Percentiles rank a stretch among this genome's conserved stretches.
Conservation (phyloP, 2,797 vertebrate species). For the Dicrostonyx torquatus region DNA sequence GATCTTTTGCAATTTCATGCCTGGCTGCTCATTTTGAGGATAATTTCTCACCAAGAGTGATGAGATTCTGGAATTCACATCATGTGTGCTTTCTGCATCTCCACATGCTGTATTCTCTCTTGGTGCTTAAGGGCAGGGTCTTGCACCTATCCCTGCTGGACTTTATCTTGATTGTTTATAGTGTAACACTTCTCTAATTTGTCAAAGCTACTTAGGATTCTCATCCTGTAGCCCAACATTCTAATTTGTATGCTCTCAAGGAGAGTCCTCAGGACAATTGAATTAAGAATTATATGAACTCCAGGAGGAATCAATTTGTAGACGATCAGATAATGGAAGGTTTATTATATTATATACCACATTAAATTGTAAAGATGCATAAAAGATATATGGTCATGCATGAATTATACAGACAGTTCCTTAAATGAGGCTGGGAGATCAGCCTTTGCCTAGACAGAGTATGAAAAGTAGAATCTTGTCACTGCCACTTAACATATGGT, state of each 20-base stretch:
- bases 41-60: conserved; percentile 62
- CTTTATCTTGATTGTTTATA: conserved; percentile 68
- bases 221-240: conserved; percentile 62
- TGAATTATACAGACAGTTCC: conserved; percentile 66
- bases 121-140: conserved; percentile 53
- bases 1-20: conserved; percentile 45
- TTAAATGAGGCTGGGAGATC: background rate
- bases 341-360: conserved; percentile 76
- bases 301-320: conserved; percentile 75
- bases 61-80: conserved; percentile 58
- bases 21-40: conserved; percentile 59
- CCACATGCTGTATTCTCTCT: conserved; percentile 20
- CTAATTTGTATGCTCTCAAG: conserved; percentile 77
- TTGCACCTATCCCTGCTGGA: conserved; percentile 50
- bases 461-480: conserved; percentile 12
- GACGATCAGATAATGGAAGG: conserved; percentile 76
- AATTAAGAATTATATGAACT: conserved; percentile 77
- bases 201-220: conserved; percentile 78
- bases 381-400: conserved; percentile 75
- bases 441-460: background rate
- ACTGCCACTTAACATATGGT: background rate
- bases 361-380: conserved; percentile 74
- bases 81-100: conserved; percentile 9
- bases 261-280: conserved; percentile 73
- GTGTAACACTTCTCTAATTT: conserved; percentile 65